phyloP scores from a whole-genome alignment of 2,888 invertebrate genomes.

The Lampropteryx suffumata region DNA sequence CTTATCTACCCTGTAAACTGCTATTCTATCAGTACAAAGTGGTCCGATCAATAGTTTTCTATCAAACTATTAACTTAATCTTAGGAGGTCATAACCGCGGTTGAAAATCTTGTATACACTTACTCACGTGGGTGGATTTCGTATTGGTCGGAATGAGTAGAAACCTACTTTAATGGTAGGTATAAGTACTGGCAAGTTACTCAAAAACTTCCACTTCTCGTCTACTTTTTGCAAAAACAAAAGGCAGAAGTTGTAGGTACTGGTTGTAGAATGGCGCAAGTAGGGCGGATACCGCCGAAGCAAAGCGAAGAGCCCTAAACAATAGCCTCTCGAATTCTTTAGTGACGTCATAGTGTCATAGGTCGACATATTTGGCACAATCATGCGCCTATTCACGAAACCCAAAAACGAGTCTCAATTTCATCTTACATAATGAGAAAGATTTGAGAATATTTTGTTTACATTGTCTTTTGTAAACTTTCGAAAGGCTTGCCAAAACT shows the following conservation, averaged over 20 bases:
- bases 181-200: too few relatives aligned
- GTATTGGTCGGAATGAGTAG: too few relatives aligned
- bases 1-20: too few relatives aligned
- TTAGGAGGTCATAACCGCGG: too few relatives aligned
- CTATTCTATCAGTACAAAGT: too few relatives aligned
- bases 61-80: too few relatives aligned
- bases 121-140: too few relatives aligned
- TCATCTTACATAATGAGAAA: background rate
- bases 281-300: constrained; percentile 27
- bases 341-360: constrained; percentile 46
- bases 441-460: background rate
- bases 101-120: too few relatives aligned
- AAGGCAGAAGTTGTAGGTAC: background rate
- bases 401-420: constrained; percentile 2
- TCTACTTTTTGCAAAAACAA: background rate
- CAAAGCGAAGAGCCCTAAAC: constrained; percentile 36
- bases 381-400: constrained; percentile 10
- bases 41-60: too few relatives aligned
- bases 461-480: background rate
- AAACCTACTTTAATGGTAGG: too few relatives aligned
- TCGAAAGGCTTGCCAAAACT: constrained; percentile 14
- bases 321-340: constrained; percentile 34
- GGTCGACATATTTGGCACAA: constrained; percentile 36
- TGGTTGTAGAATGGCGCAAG: constrained; percentile 27
- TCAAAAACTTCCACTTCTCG: too few relatives aligned